phyloP scores from a whole-genome alignment of 2,888 invertebrate species.

The Drosophila rubida region DNA sequence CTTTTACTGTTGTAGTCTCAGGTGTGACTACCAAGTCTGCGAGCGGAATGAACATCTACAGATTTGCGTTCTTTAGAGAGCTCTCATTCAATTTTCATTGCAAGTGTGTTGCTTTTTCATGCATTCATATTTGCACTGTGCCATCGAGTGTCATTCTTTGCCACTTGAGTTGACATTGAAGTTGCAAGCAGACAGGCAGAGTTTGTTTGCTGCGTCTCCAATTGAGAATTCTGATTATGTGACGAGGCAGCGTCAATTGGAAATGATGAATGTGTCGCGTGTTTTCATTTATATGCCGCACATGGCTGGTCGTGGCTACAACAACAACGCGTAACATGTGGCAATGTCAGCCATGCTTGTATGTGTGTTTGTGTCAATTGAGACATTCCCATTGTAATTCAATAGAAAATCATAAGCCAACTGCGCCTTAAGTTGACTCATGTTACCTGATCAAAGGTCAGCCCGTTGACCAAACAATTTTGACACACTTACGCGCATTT shows the following conservation, averaged over 20 bases:
- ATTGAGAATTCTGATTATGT: slow-evolving; percentile 54
- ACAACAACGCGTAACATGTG: slow-evolving; percentile 29
- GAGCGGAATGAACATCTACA: neutral
- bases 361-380: slow-evolving; percentile 41
- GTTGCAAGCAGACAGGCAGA: slow-evolving; percentile 23
- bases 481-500: slow-evolving; percentile 25
- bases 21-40: too few relatives aligned
- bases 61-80: neutral
- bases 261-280: slow-evolving; percentile 71
- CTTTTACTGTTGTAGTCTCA: too few relatives aligned
- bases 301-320: slow-evolving; percentile 38
- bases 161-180: slow-evolving; percentile 54
- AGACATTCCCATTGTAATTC: slow-evolving; percentile 57
- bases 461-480: slow-evolving; percentile 3
- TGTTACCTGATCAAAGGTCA: slow-evolving; percentile 53
- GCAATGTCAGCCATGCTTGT: slow-evolving; percentile 49
- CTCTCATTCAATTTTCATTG: slow-evolving; percentile 16
- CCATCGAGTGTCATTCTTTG: slow-evolving; percentile 28
- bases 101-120: slow-evolving; percentile 19
- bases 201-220: slow-evolving; percentile 34
- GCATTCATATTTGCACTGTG: slow-evolving; percentile 31
- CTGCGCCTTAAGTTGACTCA: slow-evolving; percentile 15
- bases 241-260: slow-evolving; percentile 56
- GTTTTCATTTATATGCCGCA: slow-evolving; percentile 58
- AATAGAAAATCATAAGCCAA: slow-evolving; percentile 47